Percentiles rank a stretch among this genome's conserved stretches.
phyloP scores from a whole-genome alignment of 2,888 invertebrate species.

The Julus scanicus region DNA sequence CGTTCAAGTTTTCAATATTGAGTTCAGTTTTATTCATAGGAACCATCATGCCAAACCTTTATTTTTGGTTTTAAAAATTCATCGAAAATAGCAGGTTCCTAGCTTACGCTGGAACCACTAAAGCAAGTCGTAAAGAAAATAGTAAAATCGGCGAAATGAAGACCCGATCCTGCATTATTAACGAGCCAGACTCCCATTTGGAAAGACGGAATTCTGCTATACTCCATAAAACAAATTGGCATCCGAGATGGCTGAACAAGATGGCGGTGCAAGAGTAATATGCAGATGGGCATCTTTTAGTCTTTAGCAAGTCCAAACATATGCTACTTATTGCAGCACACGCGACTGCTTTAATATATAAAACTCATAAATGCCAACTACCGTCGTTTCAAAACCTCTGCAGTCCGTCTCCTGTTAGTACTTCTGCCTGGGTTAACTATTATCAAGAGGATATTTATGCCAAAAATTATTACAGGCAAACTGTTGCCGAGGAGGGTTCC shows the following conservation, averaged over 20 bases:
- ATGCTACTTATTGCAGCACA: background rate
- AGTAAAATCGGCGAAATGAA: constrained; percentile 8
- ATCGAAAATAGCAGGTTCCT: background rate
- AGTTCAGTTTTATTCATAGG: background rate
- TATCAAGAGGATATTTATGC: constrained; percentile 7
- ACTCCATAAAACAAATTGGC: constrained; percentile 9
- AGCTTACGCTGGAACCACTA: background rate
- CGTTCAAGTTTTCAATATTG: background rate
- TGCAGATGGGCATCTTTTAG: background rate
- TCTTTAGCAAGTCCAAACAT: background rate
- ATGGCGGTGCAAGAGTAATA: background rate
- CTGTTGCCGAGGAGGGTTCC: background rate
- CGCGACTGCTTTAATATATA: background rate
- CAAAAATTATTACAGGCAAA: background rate
- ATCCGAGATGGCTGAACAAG: background rate
- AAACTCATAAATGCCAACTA: background rate
- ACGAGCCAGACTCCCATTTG: background rate
- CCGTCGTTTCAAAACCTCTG: background rate
- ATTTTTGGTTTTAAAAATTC: constrained; percentile 4
- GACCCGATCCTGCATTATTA: background rate
- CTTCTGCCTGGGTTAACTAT: background rate
- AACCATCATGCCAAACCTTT: too few species aligned
- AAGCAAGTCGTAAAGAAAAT: background rate
- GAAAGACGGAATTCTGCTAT: background rate
- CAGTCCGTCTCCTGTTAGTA: background rate